Conservation (phyloP, 2,888 invertebrate species). For the Euplexia lucipara region DNA sequence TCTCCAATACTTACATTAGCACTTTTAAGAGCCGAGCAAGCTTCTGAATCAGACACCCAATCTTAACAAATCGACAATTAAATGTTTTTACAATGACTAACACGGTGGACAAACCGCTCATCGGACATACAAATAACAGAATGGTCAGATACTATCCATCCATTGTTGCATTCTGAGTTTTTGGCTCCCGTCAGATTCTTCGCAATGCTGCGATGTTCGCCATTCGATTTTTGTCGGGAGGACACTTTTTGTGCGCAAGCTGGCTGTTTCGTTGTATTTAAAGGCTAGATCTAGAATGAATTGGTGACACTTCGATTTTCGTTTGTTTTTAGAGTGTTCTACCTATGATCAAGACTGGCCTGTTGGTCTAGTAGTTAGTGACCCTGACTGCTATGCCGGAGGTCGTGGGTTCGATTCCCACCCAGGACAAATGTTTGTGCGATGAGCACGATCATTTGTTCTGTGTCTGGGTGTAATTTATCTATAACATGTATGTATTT, state of each 20-base stretch:
- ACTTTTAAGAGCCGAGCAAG: slow-evolving; percentile 39
- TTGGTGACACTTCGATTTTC: slow-evolving; percentile 38
- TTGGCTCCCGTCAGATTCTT: slow-evolving; percentile 75
- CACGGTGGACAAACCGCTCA: slow-evolving; percentile 58
- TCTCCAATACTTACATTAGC: slow-evolving; percentile 39
- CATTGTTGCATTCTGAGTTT: slow-evolving; percentile 83
- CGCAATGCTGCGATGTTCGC: slow-evolving; percentile 62
- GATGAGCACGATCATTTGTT: no score
- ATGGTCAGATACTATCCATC: slow-evolving; percentile 76
- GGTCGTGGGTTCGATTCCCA: no score
- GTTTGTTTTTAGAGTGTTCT: background rate
- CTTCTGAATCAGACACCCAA: slow-evolving; percentile 56
- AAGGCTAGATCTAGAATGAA: slow-evolving; percentile 52
- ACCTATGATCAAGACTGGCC: no score
- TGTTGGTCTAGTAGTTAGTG: no score
- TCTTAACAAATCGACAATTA: slow-evolving; percentile 68
- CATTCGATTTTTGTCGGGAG: slow-evolving; percentile 42
- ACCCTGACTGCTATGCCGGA: no score
- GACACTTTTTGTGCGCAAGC: slow-evolving; percentile 53
- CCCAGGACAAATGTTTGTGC: no score
- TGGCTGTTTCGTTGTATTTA: slow-evolving; percentile 44
- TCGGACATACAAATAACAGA: slow-evolving; percentile 70
- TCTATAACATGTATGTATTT: no score
- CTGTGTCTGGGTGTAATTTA: no score
- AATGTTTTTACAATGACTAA: slow-evolving; percentile 62